A percentile compares a stretch with the other conserved stretches of the same genome.
phyloP scores from a whole-genome alignment of 1,140 invertebrate genomes.

The Bombus superbus region DNA sequence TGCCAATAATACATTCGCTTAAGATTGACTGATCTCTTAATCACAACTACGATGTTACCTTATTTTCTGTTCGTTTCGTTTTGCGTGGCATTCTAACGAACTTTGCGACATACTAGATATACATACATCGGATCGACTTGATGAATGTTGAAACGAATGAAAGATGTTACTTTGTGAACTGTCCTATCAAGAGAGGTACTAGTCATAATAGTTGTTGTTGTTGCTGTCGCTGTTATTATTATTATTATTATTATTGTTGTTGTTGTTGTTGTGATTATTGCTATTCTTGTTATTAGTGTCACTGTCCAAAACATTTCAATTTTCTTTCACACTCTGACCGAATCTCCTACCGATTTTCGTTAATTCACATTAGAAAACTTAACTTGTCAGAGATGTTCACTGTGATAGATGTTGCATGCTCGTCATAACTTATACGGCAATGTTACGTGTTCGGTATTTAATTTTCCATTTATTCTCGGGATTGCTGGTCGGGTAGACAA shows the following conservation, averaged over 20 bases:
- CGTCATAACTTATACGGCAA: constrained; percentile 30
- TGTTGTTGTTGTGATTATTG: constrained; percentile 73
- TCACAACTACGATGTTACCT: not conserved
- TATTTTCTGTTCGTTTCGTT: not conserved
- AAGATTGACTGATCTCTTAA: constrained; percentile 13
- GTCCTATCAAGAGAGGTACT: constrained; percentile 57
- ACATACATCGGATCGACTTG: constrained; percentile 29
- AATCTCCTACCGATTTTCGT: constrained; percentile 21
- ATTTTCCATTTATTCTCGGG: constrained; percentile 77
- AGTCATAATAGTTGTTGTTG: constrained; percentile 70
- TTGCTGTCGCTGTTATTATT: constrained; percentile 68
- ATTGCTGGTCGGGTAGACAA: constrained; percentile 94
- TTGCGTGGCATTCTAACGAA: not conserved
- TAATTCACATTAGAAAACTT: constrained; percentile 30
- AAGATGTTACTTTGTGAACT: constrained; percentile 52
- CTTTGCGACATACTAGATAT: constrained; percentile 30
- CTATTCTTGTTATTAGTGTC: constrained; percentile 73
- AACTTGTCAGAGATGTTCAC: constrained; percentile 43
- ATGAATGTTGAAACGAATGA: constrained; percentile 49
- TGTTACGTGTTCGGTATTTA: constrained; percentile 69
- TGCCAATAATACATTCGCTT: constrained; percentile 15
- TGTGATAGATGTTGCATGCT: constrained; percentile 62
- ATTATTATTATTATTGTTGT: constrained; percentile 72
- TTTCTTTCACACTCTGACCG: constrained; percentile 21
- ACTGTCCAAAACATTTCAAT: constrained; percentile 40